Percentiles rank a stretch among this genome's conserved stretches.
phyloP scores from a whole-genome alignment of 2,113 vertebrate genomes.

The Bambusicola thoracicus region DNA sequence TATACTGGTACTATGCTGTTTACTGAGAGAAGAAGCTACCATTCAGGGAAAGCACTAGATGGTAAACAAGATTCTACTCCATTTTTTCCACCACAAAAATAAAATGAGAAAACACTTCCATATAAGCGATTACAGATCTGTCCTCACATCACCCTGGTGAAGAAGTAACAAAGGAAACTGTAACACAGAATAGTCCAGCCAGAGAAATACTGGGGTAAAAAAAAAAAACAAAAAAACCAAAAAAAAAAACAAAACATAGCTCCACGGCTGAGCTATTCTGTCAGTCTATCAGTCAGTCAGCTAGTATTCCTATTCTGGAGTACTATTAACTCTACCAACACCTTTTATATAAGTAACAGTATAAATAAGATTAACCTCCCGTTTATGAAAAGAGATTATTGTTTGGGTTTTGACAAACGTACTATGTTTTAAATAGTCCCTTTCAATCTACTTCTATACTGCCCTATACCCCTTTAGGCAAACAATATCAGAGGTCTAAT shows the following conservation, averaged over 20 bases:
- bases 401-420: not conserved
- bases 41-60: not conserved
- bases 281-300: no score
- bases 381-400: not conserved
- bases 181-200: not conserved
- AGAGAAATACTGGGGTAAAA: not conserved
- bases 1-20: not conserved
- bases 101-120: not conserved
- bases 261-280: no score
- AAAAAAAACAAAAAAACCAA: not conserved
- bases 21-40: not conserved
- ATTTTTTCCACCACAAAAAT: not conserved
- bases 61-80: not conserved
- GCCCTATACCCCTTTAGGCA: not conserved
- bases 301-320: not conserved
- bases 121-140: not conserved
- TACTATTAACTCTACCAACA: not conserved
- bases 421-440: not conserved
- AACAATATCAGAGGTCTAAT: not conserved
- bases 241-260: no score
- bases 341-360: not conserved
- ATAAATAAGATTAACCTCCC: not conserved
- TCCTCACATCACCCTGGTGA: not conserved
- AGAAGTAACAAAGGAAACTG: not conserved
- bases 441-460: not conserved